Base-by-base conservation (phyloP, 2,797 vertebrate species). In the Heterohyrax brucei region DNA sequence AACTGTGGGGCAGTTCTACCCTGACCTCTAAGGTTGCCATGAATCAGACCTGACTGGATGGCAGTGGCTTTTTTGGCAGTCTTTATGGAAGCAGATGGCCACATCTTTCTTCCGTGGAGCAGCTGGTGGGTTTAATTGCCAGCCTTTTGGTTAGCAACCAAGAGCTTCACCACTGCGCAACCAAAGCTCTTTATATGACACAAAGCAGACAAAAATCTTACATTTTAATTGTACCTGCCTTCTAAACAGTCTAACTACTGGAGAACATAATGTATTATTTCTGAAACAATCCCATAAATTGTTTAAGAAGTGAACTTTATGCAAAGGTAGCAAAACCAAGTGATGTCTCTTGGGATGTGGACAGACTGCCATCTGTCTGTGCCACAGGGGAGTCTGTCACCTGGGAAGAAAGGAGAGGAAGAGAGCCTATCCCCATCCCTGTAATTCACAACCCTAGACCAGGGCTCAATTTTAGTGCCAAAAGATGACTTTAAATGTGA, bases 401-500 rank as follows among this genome's bases (percentile, higher is more conserved):
- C n/a, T 62, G 50, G 46, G 48, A 14, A 75, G 26, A 61, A 33
- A 81, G 56, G 46, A 48, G 59, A 85, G 80, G 88, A 24, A 16
- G 44, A 44, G 4, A 16, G 39, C 39, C 39, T 81, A 14, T 14
- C 44, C 14, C 39, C 3, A 22, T 64, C 76, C 30, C 91, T 77
- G 4, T 84, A 79, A 89, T 87, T 93, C 91, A 96, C 81, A 88
- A 12, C 80, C 48, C 30, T 39, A 68, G 44, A 62, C 83, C 33
- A 44, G 94, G 93, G 95, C 39, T 97, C 93, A 94, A 56, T 94
- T 91, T 97, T 94, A 81, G 94, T 92, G 85, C 92, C 87, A 79
- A 92, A 92, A 94, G 97, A 96, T 93, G 94, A 90, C 97, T 95
- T 90, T 64, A 87, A 96, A 92, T 96, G 96, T 94, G 85, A 96